Evolutionary conservation across 2,797 vertebrate species (phyloP).

Genomic region (Cottoperca gobio): DNA sequence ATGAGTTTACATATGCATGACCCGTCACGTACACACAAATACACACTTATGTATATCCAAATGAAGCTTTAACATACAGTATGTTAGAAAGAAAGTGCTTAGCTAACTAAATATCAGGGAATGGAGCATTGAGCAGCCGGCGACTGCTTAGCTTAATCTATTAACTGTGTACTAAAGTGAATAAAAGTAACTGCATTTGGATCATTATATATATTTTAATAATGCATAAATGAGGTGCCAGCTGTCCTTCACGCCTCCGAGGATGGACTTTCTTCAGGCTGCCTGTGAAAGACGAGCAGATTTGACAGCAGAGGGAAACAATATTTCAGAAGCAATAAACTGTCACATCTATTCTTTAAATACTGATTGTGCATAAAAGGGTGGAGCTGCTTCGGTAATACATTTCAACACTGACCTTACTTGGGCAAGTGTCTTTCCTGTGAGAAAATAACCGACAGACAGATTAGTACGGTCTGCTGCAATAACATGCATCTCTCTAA

Average conservation of each 20-base stretch:
- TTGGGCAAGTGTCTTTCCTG: slow-evolving; percentile 75
- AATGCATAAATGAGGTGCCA: neutral
- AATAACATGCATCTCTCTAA: slow-evolving; percentile 11
- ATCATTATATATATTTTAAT: neutral
- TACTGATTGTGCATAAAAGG: neutral
- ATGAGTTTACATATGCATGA: neutral
- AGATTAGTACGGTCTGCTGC: slow-evolving; percentile 6
- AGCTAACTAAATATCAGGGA: neutral
- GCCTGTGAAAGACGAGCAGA: slow-evolving; percentile 51
- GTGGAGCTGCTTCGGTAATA: slow-evolving; percentile 30
- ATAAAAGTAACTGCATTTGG: neutral
- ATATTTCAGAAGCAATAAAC: neutral
- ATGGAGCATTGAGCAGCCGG: neutral
- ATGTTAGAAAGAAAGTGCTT: neutral
- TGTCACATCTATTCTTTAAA: neutral
- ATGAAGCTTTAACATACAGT: neutral
- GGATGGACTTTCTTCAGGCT: slow-evolving; percentile 48
- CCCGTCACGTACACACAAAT: neutral
- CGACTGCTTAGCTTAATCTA: neutral
- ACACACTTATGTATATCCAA: neutral
- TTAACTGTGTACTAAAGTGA: neutral
- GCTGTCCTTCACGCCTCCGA: slow-evolving; percentile 40
- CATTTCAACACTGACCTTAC: slow-evolving; percentile 72
- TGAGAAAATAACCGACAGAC: slow-evolving; percentile 39
- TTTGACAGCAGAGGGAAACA: neutral